Percentiles rank a stretch among this genome's conserved stretches.
Conservation (phyloP, 2,888 invertebrate species). For the Lasioglossum pauxillum region DNA sequence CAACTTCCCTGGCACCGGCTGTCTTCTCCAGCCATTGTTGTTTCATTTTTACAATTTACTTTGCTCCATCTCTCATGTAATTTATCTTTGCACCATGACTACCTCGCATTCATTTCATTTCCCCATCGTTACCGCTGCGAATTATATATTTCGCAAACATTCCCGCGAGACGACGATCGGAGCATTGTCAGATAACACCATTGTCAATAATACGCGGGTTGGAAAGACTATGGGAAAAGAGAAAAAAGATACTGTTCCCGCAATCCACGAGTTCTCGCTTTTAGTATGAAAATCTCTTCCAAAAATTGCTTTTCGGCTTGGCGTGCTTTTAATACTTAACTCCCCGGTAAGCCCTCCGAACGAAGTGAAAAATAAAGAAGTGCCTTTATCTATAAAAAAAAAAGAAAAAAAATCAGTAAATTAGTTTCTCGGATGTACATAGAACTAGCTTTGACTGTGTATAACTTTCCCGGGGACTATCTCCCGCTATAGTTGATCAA, state of each 20-base stretch:
- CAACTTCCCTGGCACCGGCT: constrained; percentile 29
- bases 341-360: constrained; percentile 6
- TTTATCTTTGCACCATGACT: constrained; percentile 49
- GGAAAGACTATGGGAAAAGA: neutral
- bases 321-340: constrained; percentile 46
- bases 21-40: constrained; percentile 36
- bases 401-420: neutral
- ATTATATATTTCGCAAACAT: neutral
- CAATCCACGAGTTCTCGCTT: constrained; percentile 57
- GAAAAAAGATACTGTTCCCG: constrained; percentile 8
- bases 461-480: neutral
- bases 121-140: constrained; percentile 27
- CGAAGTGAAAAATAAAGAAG: neutral
- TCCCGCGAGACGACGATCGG: neutral
- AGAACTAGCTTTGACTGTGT: neutral
- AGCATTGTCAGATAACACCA: neutral
- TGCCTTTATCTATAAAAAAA: neutral
- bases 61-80: constrained; percentile 61
- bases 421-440: neutral
- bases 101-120: constrained; percentile 25
- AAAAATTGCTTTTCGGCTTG: constrained; percentile 64
- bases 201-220: neutral
- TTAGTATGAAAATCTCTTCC: constrained; percentile 44
- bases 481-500: neutral
- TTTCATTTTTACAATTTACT: constrained; percentile 53